Conservation (phyloP, 2,888 invertebrate genomes). For the Nemotelus pantherinus region DNA sequence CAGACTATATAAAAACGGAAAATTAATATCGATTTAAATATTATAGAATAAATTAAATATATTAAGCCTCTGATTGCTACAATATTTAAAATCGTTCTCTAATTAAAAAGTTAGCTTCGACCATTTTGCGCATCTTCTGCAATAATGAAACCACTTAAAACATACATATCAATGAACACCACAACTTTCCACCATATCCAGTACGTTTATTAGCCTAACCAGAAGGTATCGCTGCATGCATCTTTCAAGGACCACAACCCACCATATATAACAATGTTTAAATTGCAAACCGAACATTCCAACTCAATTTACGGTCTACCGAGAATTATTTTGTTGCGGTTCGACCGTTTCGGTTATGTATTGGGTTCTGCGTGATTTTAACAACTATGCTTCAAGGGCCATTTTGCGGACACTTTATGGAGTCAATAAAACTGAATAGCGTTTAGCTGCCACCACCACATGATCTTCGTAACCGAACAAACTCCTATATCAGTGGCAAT, state of each 20-base stretch:
- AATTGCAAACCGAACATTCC: slow-evolving; percentile 5
- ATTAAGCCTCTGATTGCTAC: no score
- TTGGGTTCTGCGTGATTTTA: not conserved
- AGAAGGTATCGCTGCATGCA: no score
- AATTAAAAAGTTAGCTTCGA: no score
- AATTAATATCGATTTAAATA: no score
- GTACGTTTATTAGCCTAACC: no score
- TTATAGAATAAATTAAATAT: no score
- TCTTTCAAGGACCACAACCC: slow-evolving; percentile 1
- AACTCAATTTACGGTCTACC: slow-evolving; percentile 35
- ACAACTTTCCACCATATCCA: no score
- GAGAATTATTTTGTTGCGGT: slow-evolving; percentile 17
- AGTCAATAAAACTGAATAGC: slow-evolving; percentile 37
- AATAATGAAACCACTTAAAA: no score
- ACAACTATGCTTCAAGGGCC: not conserved
- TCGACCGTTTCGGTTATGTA: not conserved
- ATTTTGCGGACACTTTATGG: slow-evolving; percentile 30
- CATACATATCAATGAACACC: no score
- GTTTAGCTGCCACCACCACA: slow-evolving; percentile 34
- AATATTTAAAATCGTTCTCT: no score
- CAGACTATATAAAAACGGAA: no score
- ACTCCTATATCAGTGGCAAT: slow-evolving; percentile 16
- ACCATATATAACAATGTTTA: slow-evolving; percentile 10
- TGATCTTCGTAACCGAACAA: slow-evolving; percentile 18
- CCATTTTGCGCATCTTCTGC: no score